These are phyloP conservation scores for Drosophila kikkawai DNA, from an alignment of 1,140 invertebrate species.

Conservation along the genomic window DNA sequence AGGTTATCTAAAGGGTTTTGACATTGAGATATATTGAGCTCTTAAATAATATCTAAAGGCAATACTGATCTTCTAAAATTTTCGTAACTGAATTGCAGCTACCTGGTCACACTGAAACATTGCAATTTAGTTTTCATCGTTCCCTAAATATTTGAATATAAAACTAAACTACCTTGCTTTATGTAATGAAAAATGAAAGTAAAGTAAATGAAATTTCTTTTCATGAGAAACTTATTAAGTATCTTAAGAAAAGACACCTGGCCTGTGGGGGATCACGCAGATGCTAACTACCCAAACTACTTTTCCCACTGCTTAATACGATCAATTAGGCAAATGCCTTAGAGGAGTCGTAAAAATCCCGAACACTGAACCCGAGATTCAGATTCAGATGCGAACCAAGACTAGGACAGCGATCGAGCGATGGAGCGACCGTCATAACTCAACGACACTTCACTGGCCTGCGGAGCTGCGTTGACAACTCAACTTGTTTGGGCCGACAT, in stretches of 20 bases:
- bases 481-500: slow-evolving; percentile 75
- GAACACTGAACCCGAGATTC: slow-evolving; percentile 10
- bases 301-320: slow-evolving; percentile 59
- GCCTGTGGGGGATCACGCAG: slow-evolving; percentile 18
- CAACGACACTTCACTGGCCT: slow-evolving; percentile 69
- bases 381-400: slow-evolving; percentile 2
- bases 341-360: slow-evolving; percentile 43
- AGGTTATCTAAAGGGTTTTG: not conserved
- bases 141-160: not conserved
- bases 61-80: not conserved
- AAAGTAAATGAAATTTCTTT: not conserved
- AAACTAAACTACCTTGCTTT: not conserved
- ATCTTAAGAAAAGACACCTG: slow-evolving; percentile 19
- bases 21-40: not conserved
- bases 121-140: not conserved
- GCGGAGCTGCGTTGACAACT: slow-evolving; percentile 79
- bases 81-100: not conserved
- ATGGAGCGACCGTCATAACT: slow-evolving; percentile 63
- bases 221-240: not conserved
- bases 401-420: slow-evolving; percentile 4
- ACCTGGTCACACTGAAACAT: not conserved
- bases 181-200: not conserved
- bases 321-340: slow-evolving; percentile 72
- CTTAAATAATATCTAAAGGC: not conserved
- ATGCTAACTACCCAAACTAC: slow-evolving; percentile 43